Evolutionary conservation across 2,113 vertebrate genomes (phyloP).

Genomic region (Axis porcinus): DNA sequence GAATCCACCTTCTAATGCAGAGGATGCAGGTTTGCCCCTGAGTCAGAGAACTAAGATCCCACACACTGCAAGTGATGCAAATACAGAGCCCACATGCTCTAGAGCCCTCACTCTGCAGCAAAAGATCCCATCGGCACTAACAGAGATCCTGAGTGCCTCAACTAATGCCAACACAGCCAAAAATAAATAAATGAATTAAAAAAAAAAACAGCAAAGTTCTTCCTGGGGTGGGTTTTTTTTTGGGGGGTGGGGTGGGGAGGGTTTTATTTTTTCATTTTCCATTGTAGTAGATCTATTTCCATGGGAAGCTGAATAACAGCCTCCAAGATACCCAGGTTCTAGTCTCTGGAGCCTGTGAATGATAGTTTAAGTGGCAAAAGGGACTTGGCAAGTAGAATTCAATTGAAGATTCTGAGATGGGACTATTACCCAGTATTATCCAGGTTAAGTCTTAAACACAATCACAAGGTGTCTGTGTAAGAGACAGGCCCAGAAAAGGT

Average conservation of each 20-base stretch:
- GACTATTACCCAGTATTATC: neutral
- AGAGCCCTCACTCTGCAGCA: too few relatives aligned
- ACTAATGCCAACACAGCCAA: neutral
- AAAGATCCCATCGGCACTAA: too few relatives aligned
- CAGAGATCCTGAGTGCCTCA: too few relatives aligned
- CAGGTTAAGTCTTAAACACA: neutral
- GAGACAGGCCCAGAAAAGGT: neutral
- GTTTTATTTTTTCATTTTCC: neutral
- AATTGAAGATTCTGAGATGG: neutral
- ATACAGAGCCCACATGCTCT: too few relatives aligned
- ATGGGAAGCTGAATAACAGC: neutral
- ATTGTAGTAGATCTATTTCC: neutral
- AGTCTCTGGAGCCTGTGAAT: neutral
- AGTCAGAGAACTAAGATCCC: too few relatives aligned
- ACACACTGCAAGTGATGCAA: too few relatives aligned
- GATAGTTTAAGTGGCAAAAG: neutral
- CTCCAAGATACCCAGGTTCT: neutral
- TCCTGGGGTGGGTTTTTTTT: neutral
- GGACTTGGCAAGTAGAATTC: neutral
- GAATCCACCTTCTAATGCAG: rapidly evolving
- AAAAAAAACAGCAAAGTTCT: neutral
- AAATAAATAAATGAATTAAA: neutral
- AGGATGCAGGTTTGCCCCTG: neutral
- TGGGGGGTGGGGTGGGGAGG: too few relatives aligned
- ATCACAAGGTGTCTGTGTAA: neutral